These are phyloP conservation scores for Lysiphlebus fabarum DNA, from an alignment of 1,140 invertebrate species.

Conservation along the genomic window DNA sequence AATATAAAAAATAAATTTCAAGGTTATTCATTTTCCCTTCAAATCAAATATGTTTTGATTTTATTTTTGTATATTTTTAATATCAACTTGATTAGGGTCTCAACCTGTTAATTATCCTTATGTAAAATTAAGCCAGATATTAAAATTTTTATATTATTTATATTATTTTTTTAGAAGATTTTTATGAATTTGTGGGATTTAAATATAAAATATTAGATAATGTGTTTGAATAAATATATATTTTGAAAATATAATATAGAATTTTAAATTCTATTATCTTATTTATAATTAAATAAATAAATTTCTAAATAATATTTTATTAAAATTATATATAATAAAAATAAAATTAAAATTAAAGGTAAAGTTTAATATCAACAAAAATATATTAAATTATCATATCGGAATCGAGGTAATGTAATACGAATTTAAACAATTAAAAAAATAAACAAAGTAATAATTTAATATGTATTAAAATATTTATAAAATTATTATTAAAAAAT, in stretches of 20 bases:
- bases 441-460: conserved; percentile 53
- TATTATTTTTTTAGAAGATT: conserved; percentile 54
- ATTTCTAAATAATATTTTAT: not conserved
- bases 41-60: conserved; percentile 61
- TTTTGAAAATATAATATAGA: conserved; percentile 64
- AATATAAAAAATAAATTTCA: conserved; percentile 56
- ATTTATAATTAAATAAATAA: conserved; percentile 17
- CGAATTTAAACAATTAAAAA: conserved; percentile 62
- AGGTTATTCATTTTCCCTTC: conserved; percentile 29
- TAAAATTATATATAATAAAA: conserved; percentile 32
- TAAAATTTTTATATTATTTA: conserved; percentile 58
- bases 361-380: conserved; percentile 53
- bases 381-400: conserved; percentile 58
- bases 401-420: conserved; percentile 57
- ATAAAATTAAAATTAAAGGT: conserved; percentile 47
- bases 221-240: conserved; percentile 61
- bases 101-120: conserved; percentile 62
- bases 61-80: conserved; percentile 53
- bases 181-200: conserved; percentile 25
- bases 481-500: conserved; percentile 54
- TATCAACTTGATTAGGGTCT: conserved; percentile 66
- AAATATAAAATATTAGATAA: conserved; percentile 50
- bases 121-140: conserved; percentile 59
- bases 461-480: conserved; percentile 55
- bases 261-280: conserved; percentile 55